Conservation (phyloP, 2,797 vertebrate genomes). For the Semotilus atromaculatus region DNA sequence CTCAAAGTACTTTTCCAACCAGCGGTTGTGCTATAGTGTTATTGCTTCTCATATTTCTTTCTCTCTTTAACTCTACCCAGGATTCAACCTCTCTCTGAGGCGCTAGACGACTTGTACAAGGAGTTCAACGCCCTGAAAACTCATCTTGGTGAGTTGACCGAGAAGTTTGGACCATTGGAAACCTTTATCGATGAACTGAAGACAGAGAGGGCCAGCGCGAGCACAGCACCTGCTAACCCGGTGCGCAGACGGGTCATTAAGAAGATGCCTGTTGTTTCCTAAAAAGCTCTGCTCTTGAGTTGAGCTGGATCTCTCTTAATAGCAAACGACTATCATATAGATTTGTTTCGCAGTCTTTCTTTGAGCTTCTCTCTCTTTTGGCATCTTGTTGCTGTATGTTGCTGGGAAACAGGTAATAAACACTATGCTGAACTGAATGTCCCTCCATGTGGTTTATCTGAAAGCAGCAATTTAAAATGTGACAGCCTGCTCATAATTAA, state of each 20-base stretch:
- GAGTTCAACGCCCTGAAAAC: slow-evolving; percentile 82
- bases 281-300: slow-evolving; percentile 23
- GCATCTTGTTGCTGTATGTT: slow-evolving; percentile 60
- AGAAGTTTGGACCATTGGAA: slow-evolving; percentile 77
- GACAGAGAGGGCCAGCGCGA: slow-evolving; percentile 38
- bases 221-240: slow-evolving; percentile 22
- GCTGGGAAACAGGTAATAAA: slow-evolving; percentile 61
- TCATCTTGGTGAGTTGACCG: slow-evolving; percentile 77
- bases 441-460: slow-evolving; percentile 19
- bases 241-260: slow-evolving; percentile 67
- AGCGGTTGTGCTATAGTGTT: not conserved
- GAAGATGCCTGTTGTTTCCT: slow-evolving; percentile 65
- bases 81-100: slow-evolving; percentile 80
- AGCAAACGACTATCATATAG: slow-evolving; percentile 17
- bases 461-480: slow-evolving; percentile 21
- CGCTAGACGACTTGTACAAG: slow-evolving; percentile 80
- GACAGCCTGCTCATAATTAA: not conserved
- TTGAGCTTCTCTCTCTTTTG: slow-evolving; percentile 46
- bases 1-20: slow-evolving; percentile 7
- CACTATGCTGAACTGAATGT: slow-evolving; percentile 45
- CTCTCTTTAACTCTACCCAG: slow-evolving; percentile 57
- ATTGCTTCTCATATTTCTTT: not conserved
- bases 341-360: slow-evolving; percentile 33
- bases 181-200: slow-evolving; percentile 80
- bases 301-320: slow-evolving; percentile 55